Percentiles rank a stretch among this genome's conserved stretches.
These are phyloP conservation scores for Bovichtus diacanthus DNA, from an alignment of 2,797 vertebrate genomes.

Conservation along the genomic window DNA sequence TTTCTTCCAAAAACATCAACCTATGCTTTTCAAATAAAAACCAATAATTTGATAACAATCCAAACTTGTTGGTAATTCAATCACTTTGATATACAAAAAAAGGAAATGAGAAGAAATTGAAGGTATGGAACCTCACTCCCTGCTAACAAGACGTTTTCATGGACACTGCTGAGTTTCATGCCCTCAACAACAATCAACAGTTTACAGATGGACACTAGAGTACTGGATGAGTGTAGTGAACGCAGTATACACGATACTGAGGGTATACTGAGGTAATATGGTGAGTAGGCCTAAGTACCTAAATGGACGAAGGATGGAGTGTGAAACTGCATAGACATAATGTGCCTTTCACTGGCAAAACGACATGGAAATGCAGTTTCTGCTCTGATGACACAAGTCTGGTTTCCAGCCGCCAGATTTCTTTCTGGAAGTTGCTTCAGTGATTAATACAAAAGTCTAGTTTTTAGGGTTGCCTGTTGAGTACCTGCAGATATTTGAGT, in stretches of 20 bases:
- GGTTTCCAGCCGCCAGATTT: conserved; percentile 56
- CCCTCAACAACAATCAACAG: conserved; percentile 62
- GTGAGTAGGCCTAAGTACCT: conserved; percentile 40
- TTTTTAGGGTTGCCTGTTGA: not conserved
- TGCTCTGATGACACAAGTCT: conserved; percentile 49
- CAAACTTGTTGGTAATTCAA: conserved; percentile 73
- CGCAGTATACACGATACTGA: conserved; percentile 49
- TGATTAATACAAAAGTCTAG: conserved; percentile 3
- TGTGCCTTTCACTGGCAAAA: conserved; percentile 41
- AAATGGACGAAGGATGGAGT: conserved; percentile 34
- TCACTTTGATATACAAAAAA: conserved; percentile 75
- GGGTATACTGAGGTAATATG: conserved; percentile 61
- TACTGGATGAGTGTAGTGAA: conserved; percentile 39
- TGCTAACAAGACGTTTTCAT: conserved; percentile 63
- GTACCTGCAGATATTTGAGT: conserved; percentile 6
- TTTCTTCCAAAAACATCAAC: conserved; percentile 82
- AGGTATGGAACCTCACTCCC: conserved; percentile 66
- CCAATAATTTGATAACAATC: conserved; percentile 75
- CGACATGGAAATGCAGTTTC: conserved; percentile 55
- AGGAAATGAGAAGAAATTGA: conserved; percentile 62
- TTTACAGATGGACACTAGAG: conserved; percentile 67
- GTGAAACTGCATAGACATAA: conserved; percentile 64
- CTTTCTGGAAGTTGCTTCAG: conserved; percentile 36
- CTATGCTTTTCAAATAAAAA: conserved; percentile 78
- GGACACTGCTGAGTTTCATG: conserved; percentile 71